Evolutionary conservation across 2,888 invertebrate genomes (phyloP), one percentile per base, ranked within the genome.

Genomic region (Drosophila nr. perissopoda): DNA sequence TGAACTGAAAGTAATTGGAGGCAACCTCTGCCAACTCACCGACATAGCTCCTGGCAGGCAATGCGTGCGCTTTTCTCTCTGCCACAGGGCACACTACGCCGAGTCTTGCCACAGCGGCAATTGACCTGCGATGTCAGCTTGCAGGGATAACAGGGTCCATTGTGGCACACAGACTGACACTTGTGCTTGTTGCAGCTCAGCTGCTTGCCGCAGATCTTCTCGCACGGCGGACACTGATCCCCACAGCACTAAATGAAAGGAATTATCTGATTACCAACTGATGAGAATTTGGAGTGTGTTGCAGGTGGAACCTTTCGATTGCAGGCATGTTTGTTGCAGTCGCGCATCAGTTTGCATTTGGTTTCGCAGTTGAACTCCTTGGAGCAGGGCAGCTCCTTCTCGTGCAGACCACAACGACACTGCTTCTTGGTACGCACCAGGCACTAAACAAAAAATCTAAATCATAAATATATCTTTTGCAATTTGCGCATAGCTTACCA

Each of bases 121-220:
- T 96, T 85, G 93, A 93, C 87, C 78, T 91, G 91, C 0, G 93
- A 92, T 49, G 91, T 91, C 52, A 91, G 92, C 27, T 94, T 94
- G 84, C 97, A 97, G 0, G 97, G 97, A 93, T 96, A 97, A 86
- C 97, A 97, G 0, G 95, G 95, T 0, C 97, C 96, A 81, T 95
- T 94, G 89, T 97, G 97, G 90, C 97, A 97, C 2, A 96, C 94
- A 7, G 96, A 96, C 29, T 94, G 92, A 87, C 97, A 97, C 92
- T 97, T 98, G 92, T 99, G 99, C 70, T 97, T 96, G 18, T 96
- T 96, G 92, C 99, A 99, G 34, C 95, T 95, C 11, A 99, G 93
- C 0, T 95, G 95, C 85, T 96, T 96, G 42, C 96, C 96, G 92
- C 99, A 99, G 0, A 95, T 93, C 92, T 97, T 97, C 87, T 97